Evolutionary conservation across 2,888 invertebrate genomes (phyloP).

Genomic region (Philereme vetulata): DNA sequence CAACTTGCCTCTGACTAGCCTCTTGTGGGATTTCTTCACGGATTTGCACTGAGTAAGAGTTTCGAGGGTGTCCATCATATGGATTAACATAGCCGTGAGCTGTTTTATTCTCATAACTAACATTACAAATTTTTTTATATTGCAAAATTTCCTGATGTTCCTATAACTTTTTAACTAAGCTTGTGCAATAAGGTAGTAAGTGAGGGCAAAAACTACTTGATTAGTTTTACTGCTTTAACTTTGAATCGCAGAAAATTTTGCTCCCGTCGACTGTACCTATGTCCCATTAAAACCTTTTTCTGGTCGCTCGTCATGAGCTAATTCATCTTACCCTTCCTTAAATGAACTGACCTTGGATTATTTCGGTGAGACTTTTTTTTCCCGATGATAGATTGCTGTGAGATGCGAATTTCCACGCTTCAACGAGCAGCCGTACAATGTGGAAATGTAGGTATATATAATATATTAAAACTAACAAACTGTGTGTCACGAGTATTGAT

Average conservation of each 20-base stretch:
- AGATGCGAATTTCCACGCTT: conserved; percentile 16
- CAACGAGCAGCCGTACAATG: conserved; percentile 14
- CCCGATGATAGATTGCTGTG: conserved; percentile 32
- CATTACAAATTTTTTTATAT: too few relatives aligned
- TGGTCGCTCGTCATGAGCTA: conserved; percentile 19
- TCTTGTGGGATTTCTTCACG: too few relatives aligned
- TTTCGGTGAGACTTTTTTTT: conserved; percentile 28
- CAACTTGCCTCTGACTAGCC: too few relatives aligned
- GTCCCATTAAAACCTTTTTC: conserved; percentile 20
- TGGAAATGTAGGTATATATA: background rate
- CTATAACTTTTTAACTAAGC: too few relatives aligned
- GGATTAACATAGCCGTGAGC: too few relatives aligned
- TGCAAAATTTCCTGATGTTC: too few relatives aligned
- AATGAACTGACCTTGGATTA: conserved; percentile 34
- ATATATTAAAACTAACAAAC: background rate
- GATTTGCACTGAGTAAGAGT: too few relatives aligned
- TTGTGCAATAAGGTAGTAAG: too few relatives aligned
- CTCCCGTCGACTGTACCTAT: conserved; percentile 4
- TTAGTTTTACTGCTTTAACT: too few relatives aligned
- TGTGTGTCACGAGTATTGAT: background rate
- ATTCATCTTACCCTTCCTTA: conserved; percentile 33
- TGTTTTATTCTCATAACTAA: too few relatives aligned
- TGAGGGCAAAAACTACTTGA: too few relatives aligned
- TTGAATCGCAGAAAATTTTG: conserved; percentile 6
- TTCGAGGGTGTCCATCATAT: too few relatives aligned